phyloP scores from a whole-genome alignment of 2,113 vertebrate species.

The Salvelinus namaycush region DNA sequence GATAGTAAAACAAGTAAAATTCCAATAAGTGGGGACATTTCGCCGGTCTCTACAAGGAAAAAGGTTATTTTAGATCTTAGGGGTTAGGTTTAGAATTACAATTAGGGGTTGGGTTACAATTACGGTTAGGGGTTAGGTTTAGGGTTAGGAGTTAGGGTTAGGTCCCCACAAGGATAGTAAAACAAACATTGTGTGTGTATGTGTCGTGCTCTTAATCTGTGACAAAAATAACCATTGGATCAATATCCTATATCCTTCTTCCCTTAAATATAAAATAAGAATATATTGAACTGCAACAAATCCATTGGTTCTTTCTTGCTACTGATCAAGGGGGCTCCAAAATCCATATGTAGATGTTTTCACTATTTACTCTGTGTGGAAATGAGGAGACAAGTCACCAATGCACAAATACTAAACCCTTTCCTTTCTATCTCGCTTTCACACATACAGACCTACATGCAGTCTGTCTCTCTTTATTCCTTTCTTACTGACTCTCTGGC shows the following conservation, averaged over 20 bases:
- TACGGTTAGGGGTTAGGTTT: too few relatives aligned
- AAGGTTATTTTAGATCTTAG: too few relatives aligned
- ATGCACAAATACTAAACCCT: neutral
- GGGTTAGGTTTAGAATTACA: too few relatives aligned
- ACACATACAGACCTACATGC: too few relatives aligned
- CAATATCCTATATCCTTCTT: conserved; percentile 5
- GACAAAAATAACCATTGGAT: conserved; percentile 29
- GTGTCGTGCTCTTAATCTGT: conserved; percentile 4
- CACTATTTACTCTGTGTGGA: neutral
- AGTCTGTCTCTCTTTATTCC: too few relatives aligned
- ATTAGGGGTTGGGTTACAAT: too few relatives aligned
- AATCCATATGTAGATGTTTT: neutral
- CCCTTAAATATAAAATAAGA: neutral
- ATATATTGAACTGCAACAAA: neutral
- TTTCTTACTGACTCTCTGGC: neutral
- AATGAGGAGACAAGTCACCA: neutral
- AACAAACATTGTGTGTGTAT: too few relatives aligned
- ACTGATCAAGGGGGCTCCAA: neutral
- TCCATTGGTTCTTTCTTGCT: neutral
- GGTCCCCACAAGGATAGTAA: too few relatives aligned
- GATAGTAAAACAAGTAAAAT: too few relatives aligned
- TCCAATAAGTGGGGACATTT: too few relatives aligned
- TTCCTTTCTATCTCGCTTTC: neutral
- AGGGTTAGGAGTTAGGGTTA: too few relatives aligned
- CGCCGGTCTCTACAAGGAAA: too few relatives aligned